These are phyloP conservation scores for Alcedo quadribrachys DNA, from an alignment of 2,797 vertebrate genomes.

Conservation along the genomic window DNA sequence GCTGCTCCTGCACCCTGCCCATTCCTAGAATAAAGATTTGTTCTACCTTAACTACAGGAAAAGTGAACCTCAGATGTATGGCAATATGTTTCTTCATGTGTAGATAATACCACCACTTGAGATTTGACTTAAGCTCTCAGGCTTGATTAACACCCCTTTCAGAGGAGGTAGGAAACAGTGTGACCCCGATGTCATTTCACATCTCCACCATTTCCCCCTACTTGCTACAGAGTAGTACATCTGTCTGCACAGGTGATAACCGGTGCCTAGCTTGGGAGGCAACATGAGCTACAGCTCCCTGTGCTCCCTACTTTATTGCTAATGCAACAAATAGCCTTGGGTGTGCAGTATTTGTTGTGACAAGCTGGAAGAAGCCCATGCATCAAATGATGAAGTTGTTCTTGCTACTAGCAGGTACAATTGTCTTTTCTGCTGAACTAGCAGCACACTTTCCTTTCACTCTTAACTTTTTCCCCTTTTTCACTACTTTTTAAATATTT, in stretches of 20 bases:
- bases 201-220: not conserved
- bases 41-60: not conserved
- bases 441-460: not conserved
- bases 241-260: not conserved
- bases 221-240: not conserved
- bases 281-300: not conserved
- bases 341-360: slow-evolving; percentile 25
- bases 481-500: slow-evolving; percentile 23
- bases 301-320: not conserved
- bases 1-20: not conserved
- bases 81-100: not conserved
- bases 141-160: not conserved
- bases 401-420: slow-evolving; percentile 14
- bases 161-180: not conserved
- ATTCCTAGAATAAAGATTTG: not conserved
- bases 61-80: not conserved
- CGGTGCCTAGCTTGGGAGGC: not conserved
- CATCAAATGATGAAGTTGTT: slow-evolving; percentile 1
- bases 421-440: slow-evolving; percentile 23
- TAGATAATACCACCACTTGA: not conserved
- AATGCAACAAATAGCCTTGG: slow-evolving; percentile 43
- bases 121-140: not conserved
- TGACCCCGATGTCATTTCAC: not conserved
- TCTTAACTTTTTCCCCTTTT: not conserved
- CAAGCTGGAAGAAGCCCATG: slow-evolving; percentile 33